Evolutionary conservation across 2,113 vertebrate genomes (phyloP).

Genomic region (Lagenorhynchus albirostris): DNA sequence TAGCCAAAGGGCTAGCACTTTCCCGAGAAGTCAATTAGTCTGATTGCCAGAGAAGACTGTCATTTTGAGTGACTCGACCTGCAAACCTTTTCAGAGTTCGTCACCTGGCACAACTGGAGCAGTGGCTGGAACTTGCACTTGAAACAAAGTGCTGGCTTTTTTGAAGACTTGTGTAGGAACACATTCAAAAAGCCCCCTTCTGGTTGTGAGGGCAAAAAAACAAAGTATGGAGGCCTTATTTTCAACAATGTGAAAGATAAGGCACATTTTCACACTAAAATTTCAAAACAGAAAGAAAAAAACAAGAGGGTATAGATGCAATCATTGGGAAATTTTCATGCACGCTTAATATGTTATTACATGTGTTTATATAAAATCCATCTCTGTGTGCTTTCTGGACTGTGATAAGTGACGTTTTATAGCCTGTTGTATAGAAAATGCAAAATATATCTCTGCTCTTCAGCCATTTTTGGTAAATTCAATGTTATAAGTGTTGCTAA

Average conservation of each 20-base stretch:
- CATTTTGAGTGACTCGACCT: constrained; percentile 79
- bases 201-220: constrained; percentile 85
- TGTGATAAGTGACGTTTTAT: constrained; percentile 99
- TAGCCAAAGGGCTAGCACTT: constrained; percentile 91
- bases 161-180: constrained; percentile 87
- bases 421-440: constrained; percentile 99
- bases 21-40: constrained; percentile 83
- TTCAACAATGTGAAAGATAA: constrained; percentile 92
- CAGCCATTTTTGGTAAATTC: constrained; percentile 96
- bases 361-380: constrained; percentile 99
- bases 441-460: constrained; percentile 99
- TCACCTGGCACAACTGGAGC: constrained; percentile 79
- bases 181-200: constrained; percentile 89
- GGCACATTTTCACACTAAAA: constrained; percentile 86
- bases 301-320: constrained; percentile 86
- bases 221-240: constrained; percentile 92
- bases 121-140: constrained; percentile 82
- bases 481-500: constrained; percentile 99
- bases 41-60: constrained; percentile 83
- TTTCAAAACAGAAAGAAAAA: constrained; percentile 69
- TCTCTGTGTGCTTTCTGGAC: constrained; percentile 99
- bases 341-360: constrained; percentile 99
- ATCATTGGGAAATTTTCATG: constrained; percentile 94
- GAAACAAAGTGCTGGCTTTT: constrained; percentile 86
- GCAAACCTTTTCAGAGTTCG: constrained; percentile 79